These are phyloP conservation scores for Tiaroga cobitis DNA, from an alignment of 2,797 vertebrate genomes.

Conservation along the genomic window DNA sequence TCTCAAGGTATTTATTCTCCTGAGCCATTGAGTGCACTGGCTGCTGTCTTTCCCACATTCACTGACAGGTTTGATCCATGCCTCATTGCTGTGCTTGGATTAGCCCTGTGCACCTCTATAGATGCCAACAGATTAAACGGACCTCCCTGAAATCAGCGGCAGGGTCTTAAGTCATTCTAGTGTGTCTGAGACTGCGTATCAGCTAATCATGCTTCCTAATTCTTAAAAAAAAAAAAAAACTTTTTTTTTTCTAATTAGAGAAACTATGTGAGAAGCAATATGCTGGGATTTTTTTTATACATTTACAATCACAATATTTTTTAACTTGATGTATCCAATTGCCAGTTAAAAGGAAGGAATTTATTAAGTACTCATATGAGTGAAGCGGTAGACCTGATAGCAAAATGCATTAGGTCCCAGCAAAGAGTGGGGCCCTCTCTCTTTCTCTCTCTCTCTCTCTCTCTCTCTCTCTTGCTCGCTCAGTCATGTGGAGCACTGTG, in stretches of 20 bases:
- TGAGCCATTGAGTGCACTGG: constrained; percentile 68
- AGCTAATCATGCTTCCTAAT: constrained; percentile 73
- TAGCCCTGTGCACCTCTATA: constrained; percentile 80
- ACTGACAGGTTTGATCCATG: constrained; percentile 76
- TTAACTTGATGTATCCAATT: not conserved
- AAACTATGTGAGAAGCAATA: not conserved
- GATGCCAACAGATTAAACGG: constrained; percentile 79
- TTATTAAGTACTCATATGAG: not conserved
- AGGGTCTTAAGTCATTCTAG: constrained; percentile 80
- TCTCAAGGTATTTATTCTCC: constrained; percentile 62
- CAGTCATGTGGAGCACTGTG: constrained; percentile 79
- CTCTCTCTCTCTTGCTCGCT: constrained; percentile 37
- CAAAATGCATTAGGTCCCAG: constrained; percentile 18
- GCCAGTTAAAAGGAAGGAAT: not conserved
- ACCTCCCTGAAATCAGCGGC: constrained; percentile 79
- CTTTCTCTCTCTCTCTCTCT: constrained; percentile 13
- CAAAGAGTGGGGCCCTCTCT: constrained; percentile 1
- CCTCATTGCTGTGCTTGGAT: constrained; percentile 77
- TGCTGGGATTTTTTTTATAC: not conserved
- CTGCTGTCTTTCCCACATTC: constrained; percentile 80
- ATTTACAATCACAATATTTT: not conserved
- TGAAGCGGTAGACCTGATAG: constrained; percentile 11
- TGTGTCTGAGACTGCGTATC: constrained; percentile 74
- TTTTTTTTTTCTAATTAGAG: not conserved
- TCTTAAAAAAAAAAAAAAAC: not conserved